phyloP scores from a whole-genome alignment of 2,888 invertebrate species.

The Saturnia japonica region DNA sequence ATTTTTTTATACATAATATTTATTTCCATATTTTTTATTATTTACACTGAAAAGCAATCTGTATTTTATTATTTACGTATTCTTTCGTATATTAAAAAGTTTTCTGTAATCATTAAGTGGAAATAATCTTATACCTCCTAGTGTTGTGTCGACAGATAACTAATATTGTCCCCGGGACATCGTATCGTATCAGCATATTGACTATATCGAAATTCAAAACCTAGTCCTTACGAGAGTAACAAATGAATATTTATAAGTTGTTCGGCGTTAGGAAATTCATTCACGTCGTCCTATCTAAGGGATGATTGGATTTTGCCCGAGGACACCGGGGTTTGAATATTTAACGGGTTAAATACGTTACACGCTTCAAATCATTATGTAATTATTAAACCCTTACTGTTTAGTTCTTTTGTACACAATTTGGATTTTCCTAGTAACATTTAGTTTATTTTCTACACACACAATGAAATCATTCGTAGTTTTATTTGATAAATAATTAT shows the following conservation, averaged over 20 bases:
- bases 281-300: conserved; percentile 46
- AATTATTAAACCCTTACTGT: not conserved
- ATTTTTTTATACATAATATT: too few species aligned
- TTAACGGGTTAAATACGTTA: conserved; percentile 25
- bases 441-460: not conserved
- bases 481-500: not conserved
- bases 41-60: too few species aligned
- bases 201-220: conserved; percentile 13
- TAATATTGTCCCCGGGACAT: not conserved
- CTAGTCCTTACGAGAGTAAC: conserved; percentile 28
- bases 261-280: conserved; percentile 64
- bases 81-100: too few species aligned
- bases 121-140: not conserved
- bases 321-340: conserved; percentile 42
- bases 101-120: not conserved
- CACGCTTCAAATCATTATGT: conserved; percentile 16
- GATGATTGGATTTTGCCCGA: conserved; percentile 54
- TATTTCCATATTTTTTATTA: too few species aligned
- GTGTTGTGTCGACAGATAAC: not conserved
- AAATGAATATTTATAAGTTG: conserved; percentile 71
- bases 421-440: not conserved
- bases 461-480: too few species aligned
- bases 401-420: not conserved
- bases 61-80: not conserved
- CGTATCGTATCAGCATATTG: conserved; percentile 3